phyloP scores from a whole-genome alignment of 1,140 invertebrate species.

The Pseudoatta argentina region DNA sequence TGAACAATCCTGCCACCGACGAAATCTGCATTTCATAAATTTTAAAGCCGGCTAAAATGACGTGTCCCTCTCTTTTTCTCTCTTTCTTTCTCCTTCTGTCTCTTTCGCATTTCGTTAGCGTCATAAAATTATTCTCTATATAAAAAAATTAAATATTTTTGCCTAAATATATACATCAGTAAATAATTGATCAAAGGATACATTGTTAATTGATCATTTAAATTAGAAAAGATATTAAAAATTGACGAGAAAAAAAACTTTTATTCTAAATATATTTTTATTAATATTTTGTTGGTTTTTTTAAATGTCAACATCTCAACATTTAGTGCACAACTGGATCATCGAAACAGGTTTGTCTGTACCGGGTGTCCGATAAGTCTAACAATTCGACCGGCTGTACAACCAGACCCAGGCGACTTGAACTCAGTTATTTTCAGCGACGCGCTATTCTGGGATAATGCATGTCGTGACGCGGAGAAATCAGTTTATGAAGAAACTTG shows the following conservation, averaged over 20 bases:
- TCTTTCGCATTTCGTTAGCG: not conserved
- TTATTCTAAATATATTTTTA: not conserved
- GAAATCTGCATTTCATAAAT: constrained; percentile 61
- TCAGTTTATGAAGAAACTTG: constrained; percentile 78
- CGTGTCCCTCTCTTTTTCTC: not conserved
- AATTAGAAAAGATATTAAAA: not conserved
- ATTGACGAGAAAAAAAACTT: not conserved
- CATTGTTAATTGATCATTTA: not conserved
- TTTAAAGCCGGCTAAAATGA: constrained; percentile 23
- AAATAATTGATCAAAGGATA: not conserved
- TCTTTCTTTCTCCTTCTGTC: not conserved
- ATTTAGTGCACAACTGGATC: not conserved
- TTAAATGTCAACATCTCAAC: not conserved
- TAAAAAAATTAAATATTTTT: constrained; percentile 41
- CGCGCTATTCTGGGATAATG: constrained; percentile 80
- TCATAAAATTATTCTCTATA: constrained; percentile 13
- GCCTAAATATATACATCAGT: not conserved
- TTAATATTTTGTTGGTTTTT: not conserved
- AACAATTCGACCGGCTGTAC: constrained; percentile 56
- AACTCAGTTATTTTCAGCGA: constrained; percentile 80
- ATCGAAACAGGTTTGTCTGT: not conserved
- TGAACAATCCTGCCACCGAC: constrained; percentile 19
- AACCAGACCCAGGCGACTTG: constrained; percentile 74
- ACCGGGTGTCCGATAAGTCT: not conserved
- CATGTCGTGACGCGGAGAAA: constrained; percentile 76